A percentile compares a stretch with the other conserved stretches of the same genome.
Conservation (phyloP, 2,113 vertebrate genomes). For the Zapornia atra region DNA sequence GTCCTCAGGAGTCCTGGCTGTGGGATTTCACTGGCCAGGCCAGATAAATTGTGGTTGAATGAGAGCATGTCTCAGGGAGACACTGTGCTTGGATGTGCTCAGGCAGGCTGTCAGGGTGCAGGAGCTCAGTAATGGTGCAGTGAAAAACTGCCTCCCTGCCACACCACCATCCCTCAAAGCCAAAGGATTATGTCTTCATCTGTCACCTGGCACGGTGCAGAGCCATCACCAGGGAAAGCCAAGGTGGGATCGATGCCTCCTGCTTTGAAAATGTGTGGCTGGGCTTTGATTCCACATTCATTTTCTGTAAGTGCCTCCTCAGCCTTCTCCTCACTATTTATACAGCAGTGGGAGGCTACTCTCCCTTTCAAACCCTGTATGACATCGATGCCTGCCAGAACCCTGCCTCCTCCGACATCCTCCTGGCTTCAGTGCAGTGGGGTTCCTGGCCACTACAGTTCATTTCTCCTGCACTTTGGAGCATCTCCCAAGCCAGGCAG, state of each 20-base stretch:
- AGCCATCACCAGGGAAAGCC: neutral
- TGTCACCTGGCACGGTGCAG: neutral
- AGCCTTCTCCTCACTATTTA: neutral
- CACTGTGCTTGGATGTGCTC: neutral
- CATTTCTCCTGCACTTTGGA: neutral
- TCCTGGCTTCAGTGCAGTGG: neutral
- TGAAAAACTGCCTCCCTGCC: slow-evolving; percentile 2
- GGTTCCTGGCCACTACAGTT: neutral
- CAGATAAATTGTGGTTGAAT: neutral
- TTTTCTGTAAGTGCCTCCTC: slow-evolving; percentile 41
- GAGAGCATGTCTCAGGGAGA: neutral
- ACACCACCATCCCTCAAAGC: neutral
- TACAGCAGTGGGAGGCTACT: neutral
- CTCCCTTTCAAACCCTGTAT: neutral
- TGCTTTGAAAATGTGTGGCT: slow-evolving; percentile 19
- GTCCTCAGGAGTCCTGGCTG: neutral
- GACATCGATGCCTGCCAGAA: neutral
- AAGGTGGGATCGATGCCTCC: neutral
- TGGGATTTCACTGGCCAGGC: neutral
- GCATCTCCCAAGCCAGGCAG: neutral
- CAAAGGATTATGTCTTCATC: neutral
- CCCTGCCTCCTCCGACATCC: neutral
- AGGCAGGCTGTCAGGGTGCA: neutral
- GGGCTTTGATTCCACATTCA: slow-evolving; percentile 21
- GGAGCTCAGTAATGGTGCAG: neutral